phyloP scores from a whole-genome alignment of 1,140 invertebrate genomes.

The Eurosta solidaginis region DNA sequence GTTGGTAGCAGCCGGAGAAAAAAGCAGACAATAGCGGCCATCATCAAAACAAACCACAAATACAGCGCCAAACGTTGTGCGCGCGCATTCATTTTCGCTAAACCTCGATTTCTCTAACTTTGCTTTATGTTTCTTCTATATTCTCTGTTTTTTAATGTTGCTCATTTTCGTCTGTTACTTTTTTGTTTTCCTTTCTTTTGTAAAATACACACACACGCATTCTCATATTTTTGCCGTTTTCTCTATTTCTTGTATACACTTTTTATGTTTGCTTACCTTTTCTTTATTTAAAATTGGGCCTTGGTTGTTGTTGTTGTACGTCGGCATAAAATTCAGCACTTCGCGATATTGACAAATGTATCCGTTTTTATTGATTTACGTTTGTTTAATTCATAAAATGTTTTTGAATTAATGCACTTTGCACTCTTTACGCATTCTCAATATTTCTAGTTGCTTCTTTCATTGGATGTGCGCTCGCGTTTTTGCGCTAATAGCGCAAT shows the following conservation, averaged over 20 bases:
- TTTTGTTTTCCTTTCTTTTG: too few species aligned
- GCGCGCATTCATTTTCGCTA: slow-evolving; percentile 12
- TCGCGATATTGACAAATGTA: not conserved
- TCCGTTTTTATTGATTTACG: not conserved
- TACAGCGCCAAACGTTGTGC: slow-evolving; percentile 4
- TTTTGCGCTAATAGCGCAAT: not conserved
- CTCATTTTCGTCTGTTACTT: not conserved
- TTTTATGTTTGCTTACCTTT: not conserved
- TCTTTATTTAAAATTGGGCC: not conserved
- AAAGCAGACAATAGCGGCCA: not conserved
- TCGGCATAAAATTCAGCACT: not conserved
- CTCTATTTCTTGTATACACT: not conserved
- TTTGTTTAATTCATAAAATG: not conserved
- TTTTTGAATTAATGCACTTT: not conserved
- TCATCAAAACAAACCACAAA: slow-evolving; percentile 20
- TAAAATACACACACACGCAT: too few species aligned
- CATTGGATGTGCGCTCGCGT: not conserved
- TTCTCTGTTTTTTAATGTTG: not conserved
- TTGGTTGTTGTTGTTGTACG: not conserved
- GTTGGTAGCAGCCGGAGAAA: not conserved
- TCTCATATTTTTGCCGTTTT: too few species aligned
- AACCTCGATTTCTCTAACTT: not conserved
- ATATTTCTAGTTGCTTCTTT: not conserved
- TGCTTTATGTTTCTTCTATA: not conserved
- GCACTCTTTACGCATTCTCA: not conserved